Percentiles rank a stretch among this genome's conserved stretches.
Conservation (phyloP, 1,140 invertebrate genomes). For the Drosophila bocki region DNA sequence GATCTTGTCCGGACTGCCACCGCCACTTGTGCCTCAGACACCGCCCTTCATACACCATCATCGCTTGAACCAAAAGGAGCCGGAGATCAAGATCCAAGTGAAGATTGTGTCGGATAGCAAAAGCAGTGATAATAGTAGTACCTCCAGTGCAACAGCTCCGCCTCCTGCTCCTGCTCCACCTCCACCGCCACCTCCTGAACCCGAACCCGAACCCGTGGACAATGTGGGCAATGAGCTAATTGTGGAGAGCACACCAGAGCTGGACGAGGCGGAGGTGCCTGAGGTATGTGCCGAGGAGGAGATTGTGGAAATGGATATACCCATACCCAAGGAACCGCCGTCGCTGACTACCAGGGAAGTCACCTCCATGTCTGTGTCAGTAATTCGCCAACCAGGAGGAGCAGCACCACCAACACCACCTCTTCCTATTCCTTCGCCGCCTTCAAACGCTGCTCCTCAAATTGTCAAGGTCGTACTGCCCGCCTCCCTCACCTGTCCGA, state of each 20-base stretch:
- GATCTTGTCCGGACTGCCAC: conserved; percentile 52
- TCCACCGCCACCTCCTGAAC: conserved; percentile 6
- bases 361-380: conserved; percentile 2
- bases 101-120: conserved; percentile 79
- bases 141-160: conserved; percentile 17
- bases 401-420: not conserved
- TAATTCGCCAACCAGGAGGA: not conserved
- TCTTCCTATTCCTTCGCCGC: not conserved
- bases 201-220: conserved; percentile 49
- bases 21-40: conserved; percentile 77
- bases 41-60: conserved; percentile 66
- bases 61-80: conserved; percentile 80
- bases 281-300: conserved; percentile 64
- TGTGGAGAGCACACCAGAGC: conserved; percentile 72
- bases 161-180: conserved; percentile 8
- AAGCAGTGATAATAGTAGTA: conserved; percentile 46
- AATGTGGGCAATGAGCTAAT: conserved; percentile 61
- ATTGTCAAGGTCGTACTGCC: conserved; percentile 67
- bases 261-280: conserved; percentile 75
- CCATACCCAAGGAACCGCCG: conserved; percentile 17
- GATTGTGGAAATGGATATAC: conserved; percentile 57
- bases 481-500: conserved; percentile 44
- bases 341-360: not conserved
- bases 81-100: conserved; percentile 83
- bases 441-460: conserved; percentile 29